Evolutionary conservation across 2,888 invertebrate genomes (phyloP), one percentile per base, ranked within the genome.

Genomic region (Drosophila basisetae): DNA sequence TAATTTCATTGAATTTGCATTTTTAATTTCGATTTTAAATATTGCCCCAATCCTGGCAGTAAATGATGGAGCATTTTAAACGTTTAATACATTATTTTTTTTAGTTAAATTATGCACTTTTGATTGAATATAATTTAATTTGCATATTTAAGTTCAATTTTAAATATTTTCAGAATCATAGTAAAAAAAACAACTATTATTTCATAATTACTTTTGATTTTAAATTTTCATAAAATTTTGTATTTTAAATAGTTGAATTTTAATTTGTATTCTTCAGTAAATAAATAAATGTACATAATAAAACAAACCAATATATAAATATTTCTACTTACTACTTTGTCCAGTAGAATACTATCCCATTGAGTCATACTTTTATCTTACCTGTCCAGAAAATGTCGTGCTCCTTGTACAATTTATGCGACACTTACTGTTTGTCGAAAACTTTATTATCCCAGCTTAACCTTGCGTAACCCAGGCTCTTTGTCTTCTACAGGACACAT

Each of bases 381-480:
- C 47, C 47, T 47, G 47, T 9, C 25, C 16, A 16, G 47, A 47
- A 50, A 59, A 39, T 35, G 22, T n/a, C 53, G 30, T 33, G 37
- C n/a, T 33, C 1, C 68, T 56, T 52, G 67, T 56, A 43, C 52
- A 68, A 43, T 68, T 68, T 67, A 43, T 66, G 22, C 41, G 55
- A 41, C 50, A 52, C 68, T 68, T 58, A 56, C 50, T 50, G 68
- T 67, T 55, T 61, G 59, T 56, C 72, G 37, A 71, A 65, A 54
- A 59, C 65, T 73, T 72, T 72, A 72, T 72, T 63, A 73, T 68
- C 47, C 33, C 63, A 56, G 63, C 55, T 76, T 76, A 76, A 76
- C 76, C 76, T 76, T 66, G 58, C 59, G 52, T 67, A 63, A 55
- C 49, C 76, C 66, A 53, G 31, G 47, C 64, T 49, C 49, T 76